These are phyloP conservation scores for Pantherophis guttatus DNA, from an alignment of 2,113 vertebrate genomes.

Conservation along the genomic window DNA sequence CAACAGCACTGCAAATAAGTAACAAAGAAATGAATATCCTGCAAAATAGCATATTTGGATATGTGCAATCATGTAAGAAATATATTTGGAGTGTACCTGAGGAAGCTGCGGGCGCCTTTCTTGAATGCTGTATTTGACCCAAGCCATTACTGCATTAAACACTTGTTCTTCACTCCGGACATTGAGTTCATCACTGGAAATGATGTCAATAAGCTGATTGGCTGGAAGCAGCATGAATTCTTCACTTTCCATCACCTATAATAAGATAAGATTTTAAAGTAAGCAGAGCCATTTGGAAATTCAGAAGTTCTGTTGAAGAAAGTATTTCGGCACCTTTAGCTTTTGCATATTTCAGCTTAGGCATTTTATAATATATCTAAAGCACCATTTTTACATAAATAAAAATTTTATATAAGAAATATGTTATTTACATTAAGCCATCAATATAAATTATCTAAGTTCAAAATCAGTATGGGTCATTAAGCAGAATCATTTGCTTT, in stretches of 20 bases:
- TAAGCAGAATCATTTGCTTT: background rate
- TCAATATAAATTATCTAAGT: background rate
- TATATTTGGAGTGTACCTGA: conserved; percentile 74
- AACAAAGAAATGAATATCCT: background rate
- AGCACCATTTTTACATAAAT: background rate
- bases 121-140: conserved; percentile 99
- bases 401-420: background rate
- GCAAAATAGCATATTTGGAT: background rate
- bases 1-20: background rate
- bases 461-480: background rate
- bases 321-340: background rate
- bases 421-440: background rate
- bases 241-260: conserved; percentile 97
- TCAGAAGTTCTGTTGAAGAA: background rate
- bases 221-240: conserved; percentile 98
- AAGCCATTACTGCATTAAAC: conserved; percentile 97
- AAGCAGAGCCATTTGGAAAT: background rate
- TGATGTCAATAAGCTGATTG: conserved; percentile 98
- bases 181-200: conserved; percentile 96
- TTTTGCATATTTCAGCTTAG: background rate
- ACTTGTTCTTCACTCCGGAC: conserved; percentile 98
- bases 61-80: background rate
- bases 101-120: conserved; percentile 92
- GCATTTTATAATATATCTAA: background rate
- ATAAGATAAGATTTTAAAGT: background rate